Base-by-base conservation (phyloP, 2,888 invertebrate species). In the Minunthozetes semirufus region DNA sequence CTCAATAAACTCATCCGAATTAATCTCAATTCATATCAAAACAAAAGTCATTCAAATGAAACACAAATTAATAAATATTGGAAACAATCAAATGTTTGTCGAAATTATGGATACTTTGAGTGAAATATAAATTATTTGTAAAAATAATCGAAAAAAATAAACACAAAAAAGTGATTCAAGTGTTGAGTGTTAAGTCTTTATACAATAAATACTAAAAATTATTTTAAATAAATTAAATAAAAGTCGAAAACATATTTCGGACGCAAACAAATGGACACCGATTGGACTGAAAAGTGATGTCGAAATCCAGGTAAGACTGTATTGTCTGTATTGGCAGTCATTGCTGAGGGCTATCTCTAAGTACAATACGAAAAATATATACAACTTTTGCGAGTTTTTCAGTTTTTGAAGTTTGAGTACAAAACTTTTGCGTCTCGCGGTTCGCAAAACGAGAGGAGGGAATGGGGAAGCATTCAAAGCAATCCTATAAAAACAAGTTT, bases 401-500 rank as follows among this genome's bases (percentile, higher is more conserved):
- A 59, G 59, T 59, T 59, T 53, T 59, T 66, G 66, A 66, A 42
- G 19, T 59, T 66, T 38, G 42, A 42, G 19, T 66, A 42, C 19
- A 42, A 66, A 66, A 27, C 38, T 66, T 66, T 29, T 17, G 33
- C 15, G 63, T 38, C n/a, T 42, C 19, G 70, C 46, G 70, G 70
- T 48, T 19, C 27, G 48, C 42, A 27, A 70, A n/a, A 13, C 15
- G 48, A 48, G 46, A 19, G 70, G 48, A 70, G 48, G 70, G 70
- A 70, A 70, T 70, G 70, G 70, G 70, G 70, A 70, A 70, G 42
- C 42, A 42, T 42, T 42, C 1, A 1, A 33, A 11, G 9, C 13
- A 42, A 48, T 48, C 27, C 48, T 70, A 70, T 48, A 13, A 70
- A 70, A 70, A 70, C 70, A 70, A 70, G 70, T 70, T 70, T 70